Base-by-base conservation (phyloP, 2,113 vertebrate genomes). In the Progne subis region DNA sequence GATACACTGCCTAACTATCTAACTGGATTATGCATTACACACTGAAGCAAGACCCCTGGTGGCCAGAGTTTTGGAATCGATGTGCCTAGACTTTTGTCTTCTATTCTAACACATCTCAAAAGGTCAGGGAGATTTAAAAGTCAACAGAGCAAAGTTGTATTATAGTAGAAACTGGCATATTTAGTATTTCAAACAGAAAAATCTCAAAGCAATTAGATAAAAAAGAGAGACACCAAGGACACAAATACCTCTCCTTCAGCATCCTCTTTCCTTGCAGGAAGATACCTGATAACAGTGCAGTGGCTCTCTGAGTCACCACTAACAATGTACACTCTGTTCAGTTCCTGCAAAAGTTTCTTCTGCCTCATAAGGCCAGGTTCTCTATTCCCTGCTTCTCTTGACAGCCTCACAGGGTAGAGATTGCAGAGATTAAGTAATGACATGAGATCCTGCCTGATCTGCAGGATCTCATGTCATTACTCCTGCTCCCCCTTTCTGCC, bases 261-360 rank as follows among this genome's bases (percentile, higher is more conserved):
- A 50, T 83, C 46, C 39, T 60, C 16, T 56, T 19, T 49, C 18
- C 41, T 44, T 69, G 14, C 21, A 64, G 29, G 20, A 86, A 64
- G 29, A 37, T 16, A 6, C 9, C 20, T 44, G 20, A 32, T 77
- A 41, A 26, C 5, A 47, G 10, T 39, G 47, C 61, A 68, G 14
- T 20, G 67, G 9, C 4, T 56, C 14, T 59, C 41, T 61, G 21
- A 81, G n/a, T 31, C 59, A 69, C 18, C 5, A 24, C 32, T 68
- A 37, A 55, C 2, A 25, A 20, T 18, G 4, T 3, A 59, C 1
- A 1, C 6, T 64, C 5, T 8, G 8, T 65, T 17, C 43, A 31
- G 21, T 28, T 8, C 21, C 32, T 34, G 19, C 16, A 53, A 67
- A 46, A 9, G 1, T 60, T 83, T 86, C 34, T 80, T 53, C 41